phyloP scores from a whole-genome alignment of 2,888 invertebrate genomes.

The Rhamphomyia laevipes region DNA sequence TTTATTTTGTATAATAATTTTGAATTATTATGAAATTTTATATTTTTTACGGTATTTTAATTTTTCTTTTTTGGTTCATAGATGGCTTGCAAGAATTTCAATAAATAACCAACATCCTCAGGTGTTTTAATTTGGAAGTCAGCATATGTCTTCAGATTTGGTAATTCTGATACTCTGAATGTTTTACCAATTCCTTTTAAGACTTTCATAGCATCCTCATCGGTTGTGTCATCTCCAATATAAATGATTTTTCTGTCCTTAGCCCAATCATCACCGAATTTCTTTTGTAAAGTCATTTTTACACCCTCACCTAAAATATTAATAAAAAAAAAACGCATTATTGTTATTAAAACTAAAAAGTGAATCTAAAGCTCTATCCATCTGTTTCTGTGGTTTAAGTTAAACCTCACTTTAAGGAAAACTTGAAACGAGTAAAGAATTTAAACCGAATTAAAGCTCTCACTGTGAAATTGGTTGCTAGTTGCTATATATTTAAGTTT shows the following conservation, averaged over 20 bases:
- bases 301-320: conserved; percentile 57
- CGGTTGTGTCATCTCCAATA: conserved; percentile 78
- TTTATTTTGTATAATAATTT: too few relatives aligned
- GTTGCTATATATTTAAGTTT: too few relatives aligned
- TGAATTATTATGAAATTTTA: too few relatives aligned
- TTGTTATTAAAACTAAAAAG: too few relatives aligned
- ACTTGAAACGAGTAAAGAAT: too few relatives aligned
- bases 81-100: conserved; percentile 50
- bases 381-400: too few relatives aligned
- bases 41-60: too few relatives aligned
- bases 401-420: too few relatives aligned
- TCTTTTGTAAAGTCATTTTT: conserved; percentile 62
- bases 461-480: too few relatives aligned
- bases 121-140: conserved; percentile 61
- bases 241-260: conserved; percentile 68
- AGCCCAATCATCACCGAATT: conserved; percentile 68
- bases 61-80: conserved; percentile 34
- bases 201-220: conserved; percentile 83
- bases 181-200: conserved; percentile 49
- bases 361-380: too few relatives aligned
- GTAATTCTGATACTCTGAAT: conserved; percentile 60
- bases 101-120: conserved; percentile 59
- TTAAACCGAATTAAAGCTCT: too few relatives aligned
- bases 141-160: conserved; percentile 58
- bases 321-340: neutral